Evolutionary conservation across 2,888 invertebrate species (phyloP).

Genomic region (Diaperis boleti): DNA sequence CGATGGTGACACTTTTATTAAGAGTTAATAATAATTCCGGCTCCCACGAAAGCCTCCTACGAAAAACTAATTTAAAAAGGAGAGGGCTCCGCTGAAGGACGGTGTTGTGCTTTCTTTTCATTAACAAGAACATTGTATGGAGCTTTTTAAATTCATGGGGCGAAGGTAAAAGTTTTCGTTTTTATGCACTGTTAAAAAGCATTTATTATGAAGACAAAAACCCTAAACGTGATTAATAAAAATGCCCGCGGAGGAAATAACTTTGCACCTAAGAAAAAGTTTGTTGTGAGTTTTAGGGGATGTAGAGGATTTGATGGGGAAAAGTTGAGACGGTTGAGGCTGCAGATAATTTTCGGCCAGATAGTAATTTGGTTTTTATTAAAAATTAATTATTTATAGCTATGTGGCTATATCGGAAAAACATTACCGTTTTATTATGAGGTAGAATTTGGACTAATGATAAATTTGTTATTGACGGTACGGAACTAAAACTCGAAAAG

Average conservation of each 20-base stretch:
- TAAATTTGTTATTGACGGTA: too few species aligned
- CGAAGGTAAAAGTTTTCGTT: constrained; percentile 19
- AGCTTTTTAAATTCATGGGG: constrained; percentile 32
- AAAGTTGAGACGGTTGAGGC: too few species aligned
- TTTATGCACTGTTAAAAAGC: constrained; percentile 17
- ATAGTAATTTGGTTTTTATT: too few species aligned
- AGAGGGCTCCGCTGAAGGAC: neutral
- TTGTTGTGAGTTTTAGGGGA: too few species aligned
- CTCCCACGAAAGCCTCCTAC: constrained; percentile 12
- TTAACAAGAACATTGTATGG: constrained; percentile 20
- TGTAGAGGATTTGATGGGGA: too few species aligned
- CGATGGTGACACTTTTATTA: constrained; percentile 23
- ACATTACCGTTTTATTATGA: too few species aligned
- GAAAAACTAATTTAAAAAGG: constrained; percentile 29
- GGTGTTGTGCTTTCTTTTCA: constrained; percentile 26
- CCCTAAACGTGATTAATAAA: constrained; percentile 11
- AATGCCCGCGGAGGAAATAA: neutral
- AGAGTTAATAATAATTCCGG: constrained; percentile 23
- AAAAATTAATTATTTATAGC: too few species aligned
- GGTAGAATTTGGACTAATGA: too few species aligned
- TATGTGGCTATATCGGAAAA: too few species aligned
- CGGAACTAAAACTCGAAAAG: too few species aligned
- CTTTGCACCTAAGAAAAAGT: too few species aligned
- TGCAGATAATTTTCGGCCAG: too few species aligned
- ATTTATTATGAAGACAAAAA: constrained; percentile 28